phyloP scores from a whole-genome alignment of 2,113 vertebrate species.

The Neomonachus schauinslandi region DNA sequence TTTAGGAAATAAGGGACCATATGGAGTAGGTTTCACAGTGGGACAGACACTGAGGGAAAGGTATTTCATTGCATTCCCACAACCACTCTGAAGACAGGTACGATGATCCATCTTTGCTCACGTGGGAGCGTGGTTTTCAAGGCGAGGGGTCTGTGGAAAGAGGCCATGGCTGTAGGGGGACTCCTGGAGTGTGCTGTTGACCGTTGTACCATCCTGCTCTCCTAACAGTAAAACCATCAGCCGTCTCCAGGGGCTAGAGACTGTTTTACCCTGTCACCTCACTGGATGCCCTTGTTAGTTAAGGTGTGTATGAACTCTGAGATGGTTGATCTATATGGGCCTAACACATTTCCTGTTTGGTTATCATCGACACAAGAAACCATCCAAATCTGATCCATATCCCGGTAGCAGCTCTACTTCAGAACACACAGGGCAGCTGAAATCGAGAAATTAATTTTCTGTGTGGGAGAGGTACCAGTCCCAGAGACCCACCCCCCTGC shows the following conservation, averaged over 20 bases:
- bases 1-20: neutral
- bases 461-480: neutral
- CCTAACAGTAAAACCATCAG: neutral
- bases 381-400: neutral
- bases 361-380: neutral
- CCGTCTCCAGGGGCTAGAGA: neutral
- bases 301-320: neutral
- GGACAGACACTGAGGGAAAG: neutral
- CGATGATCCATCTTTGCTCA: neutral
- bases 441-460: neutral
- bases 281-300: neutral
- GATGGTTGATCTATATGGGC: neutral
- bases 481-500: rapidly evolving
- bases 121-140: neutral
- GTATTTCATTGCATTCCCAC: neutral
- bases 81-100: too few relatives aligned
- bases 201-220: neutral
- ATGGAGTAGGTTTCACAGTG: neutral
- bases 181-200: too few relatives aligned
- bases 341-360: neutral
- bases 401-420: neutral
- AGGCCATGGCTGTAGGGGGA: neutral
- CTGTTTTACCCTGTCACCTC: neutral
- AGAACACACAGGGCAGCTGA: neutral
- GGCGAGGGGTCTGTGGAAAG: neutral